Percentiles rank a stretch among this genome's conserved stretches.
Evolutionary conservation across 2,888 invertebrate species (phyloP).

Genomic region (Aproaerema taeniolella): DNA sequence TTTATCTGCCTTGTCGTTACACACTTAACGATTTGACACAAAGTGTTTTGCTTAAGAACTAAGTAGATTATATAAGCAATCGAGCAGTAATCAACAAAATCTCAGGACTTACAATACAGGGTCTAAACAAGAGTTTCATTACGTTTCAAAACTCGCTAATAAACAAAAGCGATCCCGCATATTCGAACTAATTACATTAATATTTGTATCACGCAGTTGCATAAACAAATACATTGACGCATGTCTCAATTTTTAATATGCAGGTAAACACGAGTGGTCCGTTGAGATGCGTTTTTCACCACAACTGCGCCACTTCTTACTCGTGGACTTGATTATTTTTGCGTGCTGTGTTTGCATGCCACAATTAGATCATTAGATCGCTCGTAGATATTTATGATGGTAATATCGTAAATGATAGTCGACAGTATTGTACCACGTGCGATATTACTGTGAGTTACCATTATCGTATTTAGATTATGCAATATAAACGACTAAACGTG

Average conservation of each 20-base stretch:
- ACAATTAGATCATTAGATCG: conserved; percentile 49
- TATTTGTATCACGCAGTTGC: conserved; percentile 37
- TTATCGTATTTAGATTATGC: conserved; percentile 8
- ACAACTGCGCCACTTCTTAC: conserved; percentile 25
- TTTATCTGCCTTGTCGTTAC: no score
- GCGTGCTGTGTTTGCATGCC: conserved; percentile 27
- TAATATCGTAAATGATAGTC: conserved; percentile 17
- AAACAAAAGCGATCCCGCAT: no score
- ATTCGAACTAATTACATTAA: no score
- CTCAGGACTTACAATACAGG: no score
- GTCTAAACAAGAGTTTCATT: no score
- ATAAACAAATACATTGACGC: conserved; percentile 33
- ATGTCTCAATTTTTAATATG: conserved; percentile 32
- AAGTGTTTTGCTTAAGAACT: no score
- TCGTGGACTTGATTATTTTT: conserved; percentile 60
- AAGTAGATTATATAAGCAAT: no score
- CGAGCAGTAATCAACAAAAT: no score
- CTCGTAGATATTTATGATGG: conserved; percentile 19
- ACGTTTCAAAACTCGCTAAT: no score
- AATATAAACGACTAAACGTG: conserved; percentile 6
- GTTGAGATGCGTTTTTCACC: conserved; percentile 24
- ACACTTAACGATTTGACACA: no score
- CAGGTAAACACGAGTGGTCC: conserved; percentile 30
- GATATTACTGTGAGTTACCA: no score
- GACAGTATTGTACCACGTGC: conserved; percentile 23